phyloP scores from a whole-genome alignment of 2,113 vertebrate species.

The Crotalus viridis region DNA sequence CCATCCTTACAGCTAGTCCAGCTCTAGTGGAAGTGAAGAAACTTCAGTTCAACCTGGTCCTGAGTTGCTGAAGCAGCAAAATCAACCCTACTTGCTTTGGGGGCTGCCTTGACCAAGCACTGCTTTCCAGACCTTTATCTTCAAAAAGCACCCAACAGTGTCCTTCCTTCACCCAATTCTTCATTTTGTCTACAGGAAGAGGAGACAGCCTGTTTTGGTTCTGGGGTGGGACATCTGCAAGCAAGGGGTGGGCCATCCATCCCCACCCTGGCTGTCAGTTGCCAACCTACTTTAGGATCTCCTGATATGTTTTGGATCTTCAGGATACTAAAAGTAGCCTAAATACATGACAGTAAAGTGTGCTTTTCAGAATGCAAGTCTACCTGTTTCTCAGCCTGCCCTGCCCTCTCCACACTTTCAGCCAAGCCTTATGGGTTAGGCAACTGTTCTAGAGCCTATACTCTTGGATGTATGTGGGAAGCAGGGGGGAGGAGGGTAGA shows the following conservation, averaged over 20 bases:
- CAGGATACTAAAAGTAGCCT: not conserved
- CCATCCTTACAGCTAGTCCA: not conserved
- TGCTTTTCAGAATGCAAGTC: not conserved
- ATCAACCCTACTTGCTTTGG: not conserved
- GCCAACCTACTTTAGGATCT: not conserved
- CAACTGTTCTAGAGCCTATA: not conserved
- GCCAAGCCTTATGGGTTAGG: not conserved
- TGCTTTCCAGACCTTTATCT: not conserved
- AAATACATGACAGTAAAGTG: not conserved
- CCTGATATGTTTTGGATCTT: not conserved
- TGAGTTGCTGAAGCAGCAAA: not conserved
- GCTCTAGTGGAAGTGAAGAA: not conserved
- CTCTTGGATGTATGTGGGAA: not conserved
- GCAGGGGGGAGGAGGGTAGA: not conserved
- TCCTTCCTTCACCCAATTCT: not conserved
- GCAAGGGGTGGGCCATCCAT: not conserved
- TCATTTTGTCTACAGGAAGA: not conserved
- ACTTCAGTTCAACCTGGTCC: not conserved
- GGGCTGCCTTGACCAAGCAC: not conserved
- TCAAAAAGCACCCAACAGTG: not conserved
- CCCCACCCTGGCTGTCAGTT: not conserved
- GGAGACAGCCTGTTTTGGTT: not conserved
- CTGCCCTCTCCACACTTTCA: not conserved
- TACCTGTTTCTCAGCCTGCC: not conserved
- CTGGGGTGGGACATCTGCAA: not conserved